Conservation (phyloP, 2,888 invertebrate genomes). For the Lasioglossum pauxillum region DNA sequence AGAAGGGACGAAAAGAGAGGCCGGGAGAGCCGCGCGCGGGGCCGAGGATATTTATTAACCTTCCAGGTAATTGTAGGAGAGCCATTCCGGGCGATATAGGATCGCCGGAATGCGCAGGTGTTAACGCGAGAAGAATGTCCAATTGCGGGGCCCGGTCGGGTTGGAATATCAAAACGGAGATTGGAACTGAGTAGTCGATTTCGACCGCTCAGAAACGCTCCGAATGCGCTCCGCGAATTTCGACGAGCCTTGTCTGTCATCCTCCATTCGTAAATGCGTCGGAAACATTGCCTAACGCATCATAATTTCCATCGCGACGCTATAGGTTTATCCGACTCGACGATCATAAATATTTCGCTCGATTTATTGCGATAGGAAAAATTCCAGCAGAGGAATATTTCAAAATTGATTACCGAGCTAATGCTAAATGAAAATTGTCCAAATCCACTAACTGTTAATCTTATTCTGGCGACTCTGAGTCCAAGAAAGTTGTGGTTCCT, state of each 20-base stretch:
- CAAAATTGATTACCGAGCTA: too few species aligned
- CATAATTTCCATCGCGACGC: not conserved
- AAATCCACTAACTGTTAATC: too few species aligned
- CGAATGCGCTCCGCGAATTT: not conserved
- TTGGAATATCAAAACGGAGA: slow-evolving; percentile 2
- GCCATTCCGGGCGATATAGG: not conserved
- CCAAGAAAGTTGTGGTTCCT: too few species aligned
- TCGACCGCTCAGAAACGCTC: not conserved
- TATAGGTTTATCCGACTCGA: too few species aligned
- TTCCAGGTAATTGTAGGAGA: slow-evolving; percentile 52
- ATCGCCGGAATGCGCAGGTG: slow-evolving; percentile 41
- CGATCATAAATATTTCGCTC: too few species aligned
- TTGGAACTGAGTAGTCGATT: not conserved
- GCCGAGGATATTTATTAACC: slow-evolving; percentile 54
- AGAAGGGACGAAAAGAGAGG: slow-evolving; percentile 34
- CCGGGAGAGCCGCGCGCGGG: not conserved
- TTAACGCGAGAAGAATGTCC: slow-evolving; percentile 21
- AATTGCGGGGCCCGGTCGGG: not conserved
- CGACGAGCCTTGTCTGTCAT: not conserved
- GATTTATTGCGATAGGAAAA: too few species aligned
- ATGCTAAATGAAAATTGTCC: too few species aligned
- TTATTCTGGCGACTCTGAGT: too few species aligned
- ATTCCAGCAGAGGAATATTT: too few species aligned
- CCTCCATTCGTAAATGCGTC: not conserved
- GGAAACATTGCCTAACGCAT: not conserved